phyloP scores from a whole-genome alignment of 2,797 vertebrate species.

The Acanthis flammea region DNA sequence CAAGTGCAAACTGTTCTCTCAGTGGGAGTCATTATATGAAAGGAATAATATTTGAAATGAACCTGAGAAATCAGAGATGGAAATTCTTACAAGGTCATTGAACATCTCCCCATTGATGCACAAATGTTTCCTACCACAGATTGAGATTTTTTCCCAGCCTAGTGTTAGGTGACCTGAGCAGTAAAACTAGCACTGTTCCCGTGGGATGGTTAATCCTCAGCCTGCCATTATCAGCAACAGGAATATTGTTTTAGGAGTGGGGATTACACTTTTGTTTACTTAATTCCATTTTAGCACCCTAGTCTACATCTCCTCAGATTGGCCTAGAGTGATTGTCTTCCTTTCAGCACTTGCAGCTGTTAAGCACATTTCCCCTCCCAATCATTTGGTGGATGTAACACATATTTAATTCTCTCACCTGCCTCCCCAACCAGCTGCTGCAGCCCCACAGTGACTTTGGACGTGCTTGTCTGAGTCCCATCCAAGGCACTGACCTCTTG shows the following conservation, averaged over 20 bases:
- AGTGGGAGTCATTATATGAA: not conserved
- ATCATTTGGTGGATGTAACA: not conserved
- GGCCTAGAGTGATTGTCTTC: not conserved
- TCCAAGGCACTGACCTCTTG: not conserved
- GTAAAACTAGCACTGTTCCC: not conserved
- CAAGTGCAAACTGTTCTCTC: slow-evolving; percentile 29
- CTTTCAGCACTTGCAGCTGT: not conserved
- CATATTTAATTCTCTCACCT: not conserved
- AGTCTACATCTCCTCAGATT: not conserved
- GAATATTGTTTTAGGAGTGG: not conserved
- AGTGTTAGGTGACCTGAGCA: not conserved
- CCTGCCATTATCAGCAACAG: not conserved
- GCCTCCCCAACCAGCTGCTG: not conserved
- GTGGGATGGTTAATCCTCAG: not conserved
- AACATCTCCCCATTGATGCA: not conserved
- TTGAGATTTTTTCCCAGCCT: not conserved
- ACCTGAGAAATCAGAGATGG: not conserved
- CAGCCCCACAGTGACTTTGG: not conserved
- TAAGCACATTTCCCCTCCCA: not conserved
- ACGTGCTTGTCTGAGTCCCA: not conserved
- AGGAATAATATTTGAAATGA: slow-evolving; percentile 7
- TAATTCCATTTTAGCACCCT: not conserved
- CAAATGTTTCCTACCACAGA: not conserved
- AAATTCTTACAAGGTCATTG: not conserved
- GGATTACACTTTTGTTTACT: not conserved